These are phyloP conservation scores for Euura saliciscinereae DNA, from an alignment of 1,140 invertebrate genomes.

Conservation along the genomic window DNA sequence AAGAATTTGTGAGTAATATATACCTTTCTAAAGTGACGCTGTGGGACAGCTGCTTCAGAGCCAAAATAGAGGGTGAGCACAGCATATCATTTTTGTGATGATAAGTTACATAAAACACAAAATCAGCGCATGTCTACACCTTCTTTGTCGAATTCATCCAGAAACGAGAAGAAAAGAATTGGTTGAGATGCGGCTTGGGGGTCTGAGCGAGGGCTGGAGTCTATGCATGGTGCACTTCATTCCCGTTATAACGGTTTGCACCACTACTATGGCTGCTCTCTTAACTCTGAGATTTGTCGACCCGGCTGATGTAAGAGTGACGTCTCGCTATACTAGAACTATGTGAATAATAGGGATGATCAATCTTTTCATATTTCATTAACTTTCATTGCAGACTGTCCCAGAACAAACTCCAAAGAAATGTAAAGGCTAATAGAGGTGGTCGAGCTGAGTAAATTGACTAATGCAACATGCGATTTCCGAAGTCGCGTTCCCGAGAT, in stretches of 20 bases:
- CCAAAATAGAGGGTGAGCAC: conserved; percentile 19
- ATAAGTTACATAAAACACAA: background rate
- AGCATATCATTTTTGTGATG: background rate
- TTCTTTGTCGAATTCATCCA: conserved; percentile 10
- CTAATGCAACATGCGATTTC: no score
- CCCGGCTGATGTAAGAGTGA: conserved; percentile 21
- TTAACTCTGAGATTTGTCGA: conserved; percentile 23
- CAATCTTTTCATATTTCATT: no score
- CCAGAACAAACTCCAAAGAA: no score
- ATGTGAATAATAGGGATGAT: no score
- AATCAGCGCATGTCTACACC: no score
- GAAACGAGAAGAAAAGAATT: conserved; percentile 31
- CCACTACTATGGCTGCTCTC: conserved; percentile 28
- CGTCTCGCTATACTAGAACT: background rate
- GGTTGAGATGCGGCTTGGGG: conserved; percentile 30
- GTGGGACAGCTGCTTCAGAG: conserved; percentile 32
- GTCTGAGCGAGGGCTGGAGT: conserved; percentile 35
- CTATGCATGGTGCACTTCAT: conserved; percentile 36
- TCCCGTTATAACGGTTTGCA: conserved; percentile 31
- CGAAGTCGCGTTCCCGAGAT: no score
- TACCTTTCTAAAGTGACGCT: conserved; percentile 33
- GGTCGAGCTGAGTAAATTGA: no score
- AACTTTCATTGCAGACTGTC: no score
- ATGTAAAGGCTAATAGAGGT: no score
- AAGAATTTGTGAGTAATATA: conserved; percentile 35